Percentiles rank a stretch among this genome's conserved stretches.
phyloP scores from a whole-genome alignment of 1,140 invertebrate genomes.

The Trichonephila inaurata region DNA sequence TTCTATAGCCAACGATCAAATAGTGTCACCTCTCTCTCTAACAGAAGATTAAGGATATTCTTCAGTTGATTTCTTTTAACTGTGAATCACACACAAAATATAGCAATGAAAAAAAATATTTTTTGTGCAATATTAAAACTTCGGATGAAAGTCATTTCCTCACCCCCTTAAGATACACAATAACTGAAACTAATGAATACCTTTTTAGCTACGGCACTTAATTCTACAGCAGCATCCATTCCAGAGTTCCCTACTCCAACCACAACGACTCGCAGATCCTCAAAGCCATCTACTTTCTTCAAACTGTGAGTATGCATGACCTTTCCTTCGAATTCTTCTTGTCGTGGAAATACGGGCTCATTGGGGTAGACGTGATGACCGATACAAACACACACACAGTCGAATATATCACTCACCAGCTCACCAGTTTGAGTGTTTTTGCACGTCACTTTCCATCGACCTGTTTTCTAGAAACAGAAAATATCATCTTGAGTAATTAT shows the following conservation, averaged over 20 bases:
- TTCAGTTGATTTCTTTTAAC: too few relatives aligned
- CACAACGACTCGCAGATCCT: constrained; percentile 79
- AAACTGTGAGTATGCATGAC: constrained; percentile 80
- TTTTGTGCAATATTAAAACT: too few relatives aligned
- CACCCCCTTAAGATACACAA: too few relatives aligned
- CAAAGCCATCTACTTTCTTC: constrained; percentile 78
- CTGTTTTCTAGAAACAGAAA: constrained; percentile 74
- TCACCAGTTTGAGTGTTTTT: constrained; percentile 77
- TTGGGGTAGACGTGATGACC: constrained; percentile 80
- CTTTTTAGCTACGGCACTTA: constrained; percentile 74
- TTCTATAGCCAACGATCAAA: too few relatives aligned
- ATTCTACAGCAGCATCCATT: constrained; percentile 77
- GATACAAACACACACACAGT: constrained; percentile 76
- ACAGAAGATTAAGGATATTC: too few relatives aligned
- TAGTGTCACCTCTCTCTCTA: too few relatives aligned
- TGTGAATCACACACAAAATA: too few relatives aligned
- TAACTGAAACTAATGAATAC: not conserved
- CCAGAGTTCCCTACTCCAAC: constrained; percentile 80
- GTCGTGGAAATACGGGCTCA: constrained; percentile 78
- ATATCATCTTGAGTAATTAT: too few relatives aligned
- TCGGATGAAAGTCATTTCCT: too few relatives aligned
- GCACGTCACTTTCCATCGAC: constrained; percentile 79
- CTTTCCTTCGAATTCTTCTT: constrained; percentile 79
- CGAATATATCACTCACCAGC: constrained; percentile 68
- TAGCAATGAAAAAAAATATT: too few relatives aligned